Evolutionary conservation across 1,140 invertebrate genomes (phyloP).

Genomic region (Papilio machaon): DNA sequence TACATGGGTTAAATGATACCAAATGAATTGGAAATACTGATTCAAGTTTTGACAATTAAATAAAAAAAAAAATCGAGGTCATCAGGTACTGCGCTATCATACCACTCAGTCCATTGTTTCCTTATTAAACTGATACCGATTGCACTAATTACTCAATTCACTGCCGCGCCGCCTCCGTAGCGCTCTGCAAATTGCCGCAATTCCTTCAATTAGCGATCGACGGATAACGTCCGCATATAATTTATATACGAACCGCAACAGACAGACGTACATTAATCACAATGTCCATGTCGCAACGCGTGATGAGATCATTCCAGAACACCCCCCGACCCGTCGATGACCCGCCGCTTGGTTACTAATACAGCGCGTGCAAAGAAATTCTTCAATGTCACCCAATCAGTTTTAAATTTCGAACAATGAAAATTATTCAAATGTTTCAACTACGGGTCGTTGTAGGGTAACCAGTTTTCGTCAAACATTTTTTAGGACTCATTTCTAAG

Average conservation of each 20-base stretch:
- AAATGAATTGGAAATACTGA: too few relatives aligned
- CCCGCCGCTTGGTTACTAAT: not conserved
- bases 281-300: conserved; percentile 51
- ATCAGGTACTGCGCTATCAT: not conserved
- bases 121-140: conserved; percentile 52
- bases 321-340: not conserved
- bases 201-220: conserved; percentile 71
- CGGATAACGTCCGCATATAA: conserved; percentile 63
- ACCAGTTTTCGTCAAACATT: not conserved
- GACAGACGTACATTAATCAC: conserved; percentile 59
- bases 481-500: not conserved
- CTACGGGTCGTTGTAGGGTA: conserved; percentile 1
- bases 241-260: conserved; percentile 66
- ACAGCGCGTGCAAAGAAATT: conserved; percentile 19
- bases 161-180: conserved; percentile 46
- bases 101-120: conserved; percentile 48
- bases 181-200: conserved; percentile 65
- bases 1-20: not conserved
- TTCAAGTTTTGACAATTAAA: not conserved
- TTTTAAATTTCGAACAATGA: conserved; percentile 22
- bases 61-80: not conserved
- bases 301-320: conserved; percentile 63
- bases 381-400: conserved; percentile 17
- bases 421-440: conserved; percentile 26
- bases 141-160: conserved; percentile 67